Conservation (phyloP, 2,888 invertebrate genomes). For the Melanostoma scalare region DNA sequence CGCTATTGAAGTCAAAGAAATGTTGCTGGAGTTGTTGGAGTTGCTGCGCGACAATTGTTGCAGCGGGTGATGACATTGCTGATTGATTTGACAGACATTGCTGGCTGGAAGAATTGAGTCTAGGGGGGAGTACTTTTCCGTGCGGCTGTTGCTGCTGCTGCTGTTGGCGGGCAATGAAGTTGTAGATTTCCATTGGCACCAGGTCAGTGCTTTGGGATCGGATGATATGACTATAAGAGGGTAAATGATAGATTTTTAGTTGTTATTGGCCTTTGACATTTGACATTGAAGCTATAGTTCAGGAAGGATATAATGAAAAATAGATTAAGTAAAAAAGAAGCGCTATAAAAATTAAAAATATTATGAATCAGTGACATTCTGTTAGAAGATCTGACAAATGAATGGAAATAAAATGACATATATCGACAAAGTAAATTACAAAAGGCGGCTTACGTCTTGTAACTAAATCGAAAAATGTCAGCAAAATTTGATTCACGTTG, state of each 20-base stretch:
- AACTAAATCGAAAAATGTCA: constrained; percentile 57
- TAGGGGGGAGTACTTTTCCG: constrained; percentile 76
- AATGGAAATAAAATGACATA: constrained; percentile 47
- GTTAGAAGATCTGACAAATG: constrained; percentile 40
- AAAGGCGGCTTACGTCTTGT: constrained; percentile 68
- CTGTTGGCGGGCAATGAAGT: constrained; percentile 75
- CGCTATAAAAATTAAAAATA: constrained; percentile 21
- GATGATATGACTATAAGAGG: constrained; percentile 76
- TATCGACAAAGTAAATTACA: constrained; percentile 52
- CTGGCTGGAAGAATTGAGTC: constrained; percentile 77
- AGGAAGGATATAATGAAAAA: constrained; percentile 2
- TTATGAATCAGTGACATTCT: constrained; percentile 42
- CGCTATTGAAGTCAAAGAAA: constrained; percentile 68
- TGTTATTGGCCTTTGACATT: not conserved
- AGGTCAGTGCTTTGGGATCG: constrained; percentile 79
- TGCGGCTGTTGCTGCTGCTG: constrained; percentile 48
- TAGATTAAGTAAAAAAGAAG: constrained; percentile 23
- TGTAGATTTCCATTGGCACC: constrained; percentile 78
- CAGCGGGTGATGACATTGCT: constrained; percentile 76
- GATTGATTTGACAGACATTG: constrained; percentile 76
- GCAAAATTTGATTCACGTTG: constrained; percentile 45
- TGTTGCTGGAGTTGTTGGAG: constrained; percentile 72
- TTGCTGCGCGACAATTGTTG: constrained; percentile 70
- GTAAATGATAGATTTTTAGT: constrained; percentile 48
- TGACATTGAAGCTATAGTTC: not conserved